Evolutionary conservation across 2,888 invertebrate genomes (phyloP), one percentile per base, ranked within the genome.

Genomic region (Volucella inanis): DNA sequence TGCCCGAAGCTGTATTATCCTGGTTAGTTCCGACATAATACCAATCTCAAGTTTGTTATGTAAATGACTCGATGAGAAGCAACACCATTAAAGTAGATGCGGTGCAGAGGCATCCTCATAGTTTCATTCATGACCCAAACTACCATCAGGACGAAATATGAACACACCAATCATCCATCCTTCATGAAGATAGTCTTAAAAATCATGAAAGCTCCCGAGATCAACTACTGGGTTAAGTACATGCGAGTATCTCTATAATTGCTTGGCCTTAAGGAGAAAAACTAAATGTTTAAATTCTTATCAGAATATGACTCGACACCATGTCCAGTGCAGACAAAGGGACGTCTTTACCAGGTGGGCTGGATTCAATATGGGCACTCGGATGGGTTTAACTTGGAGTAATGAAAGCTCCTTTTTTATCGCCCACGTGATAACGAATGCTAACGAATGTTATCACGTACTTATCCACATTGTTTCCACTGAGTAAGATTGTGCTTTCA

Each of bases 1-100:
- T 45, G 78, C 83, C 74, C 12, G 57, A 8, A 68, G 83, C 83
- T 59, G 65, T 78, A 68, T 78, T 77, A 59, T 64, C 72, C 74
- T 18, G 57, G 72, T 70, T 65, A 78, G 74, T 83, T 83, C 72
- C 82, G 72, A 61, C 61, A 77, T 71, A 71, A 67, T 61, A 64
- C 39, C 77, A 68, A 77, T 62, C 68, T 74, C 54, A 59, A 61
- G 84, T 70, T 70, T 71, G 52, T 61, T 83, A 83, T 79, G 78
- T 59, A 79, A 83, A 83, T 83, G 31, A n/a, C 55, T 74, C 68
- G 68, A 74, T 59, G 78, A 68, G 41, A 39, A 78, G 49, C 65
- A 52, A 54, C n/a, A 50, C 75, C 65, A 80, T 80, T 84, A 71
- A 79, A 75, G 61, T 15, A 39, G 38, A 59, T 18, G 39, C 65